phyloP scores from a whole-genome alignment of 2,888 invertebrate species.

The Macrostomum cliftonense region DNA sequence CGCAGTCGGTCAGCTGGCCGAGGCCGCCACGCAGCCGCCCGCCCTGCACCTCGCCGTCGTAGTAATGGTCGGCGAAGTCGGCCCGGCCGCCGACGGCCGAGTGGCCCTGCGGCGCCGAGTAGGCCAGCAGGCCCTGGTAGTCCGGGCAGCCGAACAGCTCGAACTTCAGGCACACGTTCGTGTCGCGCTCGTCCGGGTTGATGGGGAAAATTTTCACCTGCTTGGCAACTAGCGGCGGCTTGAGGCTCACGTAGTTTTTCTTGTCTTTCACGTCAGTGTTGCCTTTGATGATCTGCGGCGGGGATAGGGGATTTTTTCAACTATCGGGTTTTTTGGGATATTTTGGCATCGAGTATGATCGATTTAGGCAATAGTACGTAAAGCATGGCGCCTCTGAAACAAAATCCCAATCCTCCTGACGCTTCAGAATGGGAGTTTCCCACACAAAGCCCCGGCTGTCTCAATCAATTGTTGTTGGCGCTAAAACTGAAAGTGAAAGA shows the following conservation, averaged over 20 bases:
- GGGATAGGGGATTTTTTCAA: too few species aligned
- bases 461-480: too few species aligned
- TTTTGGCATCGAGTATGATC: too few species aligned
- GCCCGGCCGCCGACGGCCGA: constrained; percentile 62
- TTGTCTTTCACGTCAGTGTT: constrained; percentile 60
- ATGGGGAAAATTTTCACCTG: constrained; percentile 65
- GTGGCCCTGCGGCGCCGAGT: not conserved
- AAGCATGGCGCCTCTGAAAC: too few species aligned
- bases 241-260: constrained; percentile 19
- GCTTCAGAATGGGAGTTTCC: too few species aligned
- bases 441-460: too few species aligned
- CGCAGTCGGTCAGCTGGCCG: too few species aligned
- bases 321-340: too few species aligned
- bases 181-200: constrained; percentile 51
- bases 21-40: too few species aligned
- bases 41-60: constrained; percentile 57
- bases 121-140: constrained; percentile 14
- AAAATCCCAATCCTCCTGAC: too few species aligned
- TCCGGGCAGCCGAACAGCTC: constrained; percentile 63
- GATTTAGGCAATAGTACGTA: too few species aligned
- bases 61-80: constrained; percentile 63
- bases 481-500: too few species aligned
- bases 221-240: constrained; percentile 66
- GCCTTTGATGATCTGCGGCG: constrained; percentile 61
- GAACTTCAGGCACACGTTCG: constrained; percentile 70